Percentiles rank a stretch among this genome's conserved stretches.
Evolutionary conservation across 2,888 invertebrate genomes (phyloP).

Genomic region (Pardosa pseudoannulata): DNA sequence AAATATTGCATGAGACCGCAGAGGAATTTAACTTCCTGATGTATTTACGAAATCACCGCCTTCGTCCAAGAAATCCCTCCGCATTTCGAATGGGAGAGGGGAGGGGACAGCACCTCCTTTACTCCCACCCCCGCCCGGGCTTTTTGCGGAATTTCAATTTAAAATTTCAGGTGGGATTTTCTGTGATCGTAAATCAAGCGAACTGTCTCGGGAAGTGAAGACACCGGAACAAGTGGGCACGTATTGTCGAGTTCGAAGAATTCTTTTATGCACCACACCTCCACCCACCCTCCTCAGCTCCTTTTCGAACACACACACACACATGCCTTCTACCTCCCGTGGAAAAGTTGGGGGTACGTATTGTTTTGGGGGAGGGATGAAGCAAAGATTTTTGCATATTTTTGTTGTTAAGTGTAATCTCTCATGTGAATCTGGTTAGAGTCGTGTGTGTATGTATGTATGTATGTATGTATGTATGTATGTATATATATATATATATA

Average conservation of each 20-base stretch:
- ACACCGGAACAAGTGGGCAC: neutral
- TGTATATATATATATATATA: too few species aligned
- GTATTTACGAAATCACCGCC: slow-evolving; percentile 47
- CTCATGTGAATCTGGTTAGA: too few species aligned
- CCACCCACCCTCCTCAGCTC: too few species aligned
- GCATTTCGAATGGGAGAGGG: neutral
- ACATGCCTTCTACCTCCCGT: too few species aligned
- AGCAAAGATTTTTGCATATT: too few species aligned
- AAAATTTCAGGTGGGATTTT: slow-evolving; percentile 64
- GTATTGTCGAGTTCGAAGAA: neutral
- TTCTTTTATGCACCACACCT: too few species aligned
- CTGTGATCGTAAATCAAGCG: slow-evolving; percentile 66
- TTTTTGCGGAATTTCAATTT: slow-evolving; percentile 64
- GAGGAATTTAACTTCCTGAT: slow-evolving; percentile 59
- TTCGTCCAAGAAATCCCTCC: neutral
- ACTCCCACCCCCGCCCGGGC: slow-evolving; percentile 7
- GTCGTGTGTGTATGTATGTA: too few species aligned
- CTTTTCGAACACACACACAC: too few species aligned
- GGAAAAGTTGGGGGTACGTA: too few species aligned
- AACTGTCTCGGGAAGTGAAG: slow-evolving; percentile 39
- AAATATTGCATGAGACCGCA: slow-evolving; percentile 67
- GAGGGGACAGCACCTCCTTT: neutral
- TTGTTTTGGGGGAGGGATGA: too few species aligned
- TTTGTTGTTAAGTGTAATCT: too few species aligned
- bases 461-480: too few species aligned